A percentile compares a stretch with the other conserved stretches of the same genome.
Conservation (phyloP, 2,888 invertebrate genomes). For the Mythimna pallens region DNA sequence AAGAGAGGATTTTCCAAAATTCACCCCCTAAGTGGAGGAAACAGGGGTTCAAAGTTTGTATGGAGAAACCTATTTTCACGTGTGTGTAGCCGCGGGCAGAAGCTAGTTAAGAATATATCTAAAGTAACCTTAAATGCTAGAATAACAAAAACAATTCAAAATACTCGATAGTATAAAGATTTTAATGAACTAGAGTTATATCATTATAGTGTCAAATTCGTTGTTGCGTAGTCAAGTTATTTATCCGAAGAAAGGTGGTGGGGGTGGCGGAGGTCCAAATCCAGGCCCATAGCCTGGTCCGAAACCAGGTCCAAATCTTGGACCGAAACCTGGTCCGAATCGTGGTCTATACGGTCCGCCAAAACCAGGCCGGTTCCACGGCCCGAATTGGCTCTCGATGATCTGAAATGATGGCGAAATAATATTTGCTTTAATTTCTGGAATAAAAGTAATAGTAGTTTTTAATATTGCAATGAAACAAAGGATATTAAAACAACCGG, state of each 20-base stretch:
- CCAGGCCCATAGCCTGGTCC: conserved; percentile 20
- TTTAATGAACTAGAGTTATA: background rate
- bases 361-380: conserved; percentile 29
- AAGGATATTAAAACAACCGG: too few species aligned
- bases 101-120: too few species aligned
- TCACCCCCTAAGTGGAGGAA: too few species aligned
- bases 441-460: too few species aligned
- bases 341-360: background rate
- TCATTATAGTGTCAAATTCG: background rate
- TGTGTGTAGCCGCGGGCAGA: too few species aligned
- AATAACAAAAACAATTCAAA: too few species aligned
- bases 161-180: background rate
- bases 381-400: conserved; percentile 36
- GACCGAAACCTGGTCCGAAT: conserved; percentile 8
- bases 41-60: too few species aligned
- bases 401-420: conserved; percentile 22
- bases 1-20: too few species aligned
- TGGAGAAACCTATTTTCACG: too few species aligned
- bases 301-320: background rate
- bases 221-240: background rate
- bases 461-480: too few species aligned
- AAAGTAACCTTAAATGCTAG: too few species aligned
- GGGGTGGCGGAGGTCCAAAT: conserved; percentile 36
- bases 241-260: conserved; percentile 32
- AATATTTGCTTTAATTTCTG: background rate